Conservation (phyloP, 2,888 invertebrate species). For the Rhopalosiphum nymphaeae region DNA sequence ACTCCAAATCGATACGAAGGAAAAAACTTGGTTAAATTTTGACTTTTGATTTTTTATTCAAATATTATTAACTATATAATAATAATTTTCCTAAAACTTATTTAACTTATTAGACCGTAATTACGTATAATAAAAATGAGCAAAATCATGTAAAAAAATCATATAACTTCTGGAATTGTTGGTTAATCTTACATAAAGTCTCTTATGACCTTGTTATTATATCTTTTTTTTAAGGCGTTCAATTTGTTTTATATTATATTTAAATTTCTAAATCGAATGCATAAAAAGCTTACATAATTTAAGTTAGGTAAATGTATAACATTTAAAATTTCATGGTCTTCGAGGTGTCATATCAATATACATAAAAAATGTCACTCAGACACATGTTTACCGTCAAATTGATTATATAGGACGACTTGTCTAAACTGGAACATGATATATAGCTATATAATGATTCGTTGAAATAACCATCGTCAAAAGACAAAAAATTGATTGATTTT, state of each 20-base stretch:
- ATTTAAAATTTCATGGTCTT: constrained; percentile 45
- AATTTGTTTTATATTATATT: not conserved
- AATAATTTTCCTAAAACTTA: not conserved
- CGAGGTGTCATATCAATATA: not conserved
- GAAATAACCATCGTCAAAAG: constrained; percentile 7
- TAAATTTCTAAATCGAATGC: constrained; percentile 25
- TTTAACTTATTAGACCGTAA: not conserved
- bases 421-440: not conserved
- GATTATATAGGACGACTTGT: constrained; percentile 39
- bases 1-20: not conserved
- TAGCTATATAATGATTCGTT: not conserved
- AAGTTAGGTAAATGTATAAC: not conserved
- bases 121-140: not conserved
- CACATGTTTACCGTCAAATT: constrained; percentile 48
- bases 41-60: not conserved
- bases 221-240: not conserved
- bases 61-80: not conserved
- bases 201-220: not conserved
- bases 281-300: constrained; percentile 25
- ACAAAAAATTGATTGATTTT: not conserved
- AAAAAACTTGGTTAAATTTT: not conserved
- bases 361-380: constrained; percentile 20
- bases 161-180: not conserved
- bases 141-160: not conserved
- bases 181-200: constrained; percentile 27